These are phyloP conservation scores for Spodoptera littoralis DNA, from an alignment of 2,888 invertebrate genomes.

Conservation along the genomic window DNA sequence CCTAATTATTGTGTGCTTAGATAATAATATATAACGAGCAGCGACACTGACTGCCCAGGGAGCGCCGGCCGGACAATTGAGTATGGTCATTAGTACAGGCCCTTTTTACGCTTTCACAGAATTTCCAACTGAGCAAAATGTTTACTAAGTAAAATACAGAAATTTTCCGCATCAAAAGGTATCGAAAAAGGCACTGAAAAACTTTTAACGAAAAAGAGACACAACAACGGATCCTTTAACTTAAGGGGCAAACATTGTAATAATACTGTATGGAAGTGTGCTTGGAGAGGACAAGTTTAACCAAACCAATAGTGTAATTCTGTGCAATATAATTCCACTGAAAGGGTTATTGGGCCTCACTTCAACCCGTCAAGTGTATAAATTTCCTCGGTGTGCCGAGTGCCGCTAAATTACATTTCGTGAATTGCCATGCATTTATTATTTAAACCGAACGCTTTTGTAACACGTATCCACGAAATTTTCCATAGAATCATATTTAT, in stretches of 20 bases:
- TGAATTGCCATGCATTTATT: constrained; percentile 34
- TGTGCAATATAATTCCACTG: constrained; percentile 29
- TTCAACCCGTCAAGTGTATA: constrained; percentile 39
- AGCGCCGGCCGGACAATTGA: too few species aligned
- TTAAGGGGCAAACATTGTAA: background rate
- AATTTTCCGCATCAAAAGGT: background rate
- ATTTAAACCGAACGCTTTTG: constrained; percentile 32
- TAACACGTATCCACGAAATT: constrained; percentile 16
- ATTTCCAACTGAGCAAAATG: too few species aligned
- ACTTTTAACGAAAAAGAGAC: background rate
- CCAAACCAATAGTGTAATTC: constrained; percentile 29
- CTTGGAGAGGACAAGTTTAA: constrained; percentile 15
- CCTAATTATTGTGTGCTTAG: too few species aligned
- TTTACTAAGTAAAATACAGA: background rate
- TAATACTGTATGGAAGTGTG: background rate
- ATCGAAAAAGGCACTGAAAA: background rate
- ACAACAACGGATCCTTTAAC: background rate
- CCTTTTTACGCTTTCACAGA: too few species aligned
- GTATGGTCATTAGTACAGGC: too few species aligned
- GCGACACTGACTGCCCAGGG: too few species aligned
- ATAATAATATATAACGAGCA: too few species aligned
- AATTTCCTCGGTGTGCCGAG: constrained; percentile 25
- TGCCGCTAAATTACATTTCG: constrained; percentile 37
- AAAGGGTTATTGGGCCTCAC: constrained; percentile 25
- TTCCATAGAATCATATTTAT: constrained; percentile 11